A percentile compares a stretch with the other conserved stretches of the same genome.
These are phyloP conservation scores for Galeopterus variegatus DNA, from an alignment of 2,113 vertebrate species.

Conservation along the genomic window DNA sequence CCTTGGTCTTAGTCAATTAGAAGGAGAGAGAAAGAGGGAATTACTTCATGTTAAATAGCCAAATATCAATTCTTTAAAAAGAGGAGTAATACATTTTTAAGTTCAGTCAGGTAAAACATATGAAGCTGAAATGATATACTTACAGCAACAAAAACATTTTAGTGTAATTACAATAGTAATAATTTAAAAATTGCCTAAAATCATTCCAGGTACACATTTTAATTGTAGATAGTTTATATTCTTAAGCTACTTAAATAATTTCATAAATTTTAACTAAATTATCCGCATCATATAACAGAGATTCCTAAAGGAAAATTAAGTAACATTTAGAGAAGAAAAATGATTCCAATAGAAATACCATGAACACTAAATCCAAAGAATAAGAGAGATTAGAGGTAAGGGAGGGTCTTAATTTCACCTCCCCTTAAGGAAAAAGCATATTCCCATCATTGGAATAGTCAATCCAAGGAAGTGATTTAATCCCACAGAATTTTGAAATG, in stretches of 20 bases:
- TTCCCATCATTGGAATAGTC: not conserved
- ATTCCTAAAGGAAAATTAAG: constrained; percentile 23
- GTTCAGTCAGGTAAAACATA: not conserved
- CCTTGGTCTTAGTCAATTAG: not conserved
- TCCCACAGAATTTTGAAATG: not conserved
- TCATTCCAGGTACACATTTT: not conserved
- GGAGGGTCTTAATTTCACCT: not conserved
- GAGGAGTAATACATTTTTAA: not conserved
- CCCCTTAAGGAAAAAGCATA: not conserved
- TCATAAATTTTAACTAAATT: constrained; percentile 48
- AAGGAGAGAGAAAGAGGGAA: not conserved
- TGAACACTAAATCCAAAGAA: not conserved
- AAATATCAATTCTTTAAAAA: not conserved
- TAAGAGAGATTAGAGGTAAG: not conserved
- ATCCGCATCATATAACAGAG: not conserved
- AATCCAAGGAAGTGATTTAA: not conserved
- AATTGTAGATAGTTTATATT: constrained; percentile 23
- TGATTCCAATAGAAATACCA: not conserved
- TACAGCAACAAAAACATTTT: not conserved
- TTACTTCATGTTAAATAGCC: not conserved
- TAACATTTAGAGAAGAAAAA: not conserved
- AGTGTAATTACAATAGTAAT: not conserved
- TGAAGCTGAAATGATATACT: not conserved
- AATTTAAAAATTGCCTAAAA: not conserved
- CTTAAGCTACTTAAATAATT: constrained; percentile 51